Conservation (phyloP, 2,113 vertebrate species). For the Phodopus roborovskii region DNA sequence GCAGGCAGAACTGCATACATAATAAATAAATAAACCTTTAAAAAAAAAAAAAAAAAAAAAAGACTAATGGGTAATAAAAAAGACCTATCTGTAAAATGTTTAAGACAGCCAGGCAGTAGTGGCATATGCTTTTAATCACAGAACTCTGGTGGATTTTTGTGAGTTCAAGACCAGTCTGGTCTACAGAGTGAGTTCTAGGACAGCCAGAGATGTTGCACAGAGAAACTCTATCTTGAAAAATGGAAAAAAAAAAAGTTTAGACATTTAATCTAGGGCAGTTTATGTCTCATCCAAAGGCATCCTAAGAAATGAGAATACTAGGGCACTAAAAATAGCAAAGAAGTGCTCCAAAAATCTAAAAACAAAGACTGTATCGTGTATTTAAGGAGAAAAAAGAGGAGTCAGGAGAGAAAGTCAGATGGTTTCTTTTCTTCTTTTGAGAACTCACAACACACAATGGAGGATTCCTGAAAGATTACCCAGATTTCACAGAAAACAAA, state of each 20-base stretch:
- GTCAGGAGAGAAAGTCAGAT: not conserved
- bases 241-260: not conserved
- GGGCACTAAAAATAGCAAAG: slow-evolving; percentile 64
- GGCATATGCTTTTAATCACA: not conserved
- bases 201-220: not conserved
- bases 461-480: slow-evolving; percentile 1
- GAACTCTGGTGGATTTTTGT: not conserved
- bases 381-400: not conserved
- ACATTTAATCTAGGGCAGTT: slow-evolving; percentile 47
- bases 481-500: not conserved
- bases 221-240: not conserved
- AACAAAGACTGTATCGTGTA: slow-evolving; percentile 21
- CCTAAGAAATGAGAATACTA: slow-evolving; percentile 40
- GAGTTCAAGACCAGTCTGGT: not conserved
- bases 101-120: not conserved
- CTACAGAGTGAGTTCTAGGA: not conserved
- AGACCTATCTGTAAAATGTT: not conserved
- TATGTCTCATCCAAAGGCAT: slow-evolving; percentile 28
- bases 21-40: too few species aligned
- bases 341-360: slow-evolving; percentile 41
- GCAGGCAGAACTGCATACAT: too few species aligned
- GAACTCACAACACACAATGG: not conserved
- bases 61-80: slow-evolving; percentile 29
- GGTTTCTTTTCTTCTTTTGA: not conserved
- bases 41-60: too few species aligned